phyloP scores from a whole-genome alignment of 2,797 vertebrate genomes.

The Aphelocoma californica region DNA sequence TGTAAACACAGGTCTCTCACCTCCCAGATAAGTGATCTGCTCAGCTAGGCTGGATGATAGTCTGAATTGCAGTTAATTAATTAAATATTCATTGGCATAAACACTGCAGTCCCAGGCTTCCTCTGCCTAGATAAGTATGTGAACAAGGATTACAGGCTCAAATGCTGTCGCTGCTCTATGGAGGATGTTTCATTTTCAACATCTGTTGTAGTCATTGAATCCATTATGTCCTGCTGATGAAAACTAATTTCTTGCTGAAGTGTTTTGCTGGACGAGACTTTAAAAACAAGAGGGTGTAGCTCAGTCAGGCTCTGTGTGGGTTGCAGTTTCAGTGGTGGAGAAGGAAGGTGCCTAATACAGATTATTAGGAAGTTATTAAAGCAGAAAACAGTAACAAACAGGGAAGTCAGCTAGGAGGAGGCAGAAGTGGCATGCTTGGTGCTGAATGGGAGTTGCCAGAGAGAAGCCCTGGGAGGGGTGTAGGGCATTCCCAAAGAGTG shows the following conservation, averaged over 20 bases:
- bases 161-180: neutral
- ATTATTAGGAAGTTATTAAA: neutral
- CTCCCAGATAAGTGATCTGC: slow-evolving; percentile 20
- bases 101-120: neutral
- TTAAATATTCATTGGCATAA: slow-evolving; percentile 19
- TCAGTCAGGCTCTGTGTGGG: neutral
- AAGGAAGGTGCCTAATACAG: neutral
- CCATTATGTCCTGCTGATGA: neutral
- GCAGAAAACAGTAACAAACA: neutral
- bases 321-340: neutral
- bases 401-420: neutral
- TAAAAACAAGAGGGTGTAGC: slow-evolving; percentile 18
- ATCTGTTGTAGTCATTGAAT: neutral
- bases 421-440: neutral
- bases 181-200: neutral
- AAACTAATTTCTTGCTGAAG: slow-evolving; percentile 30
- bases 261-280: slow-evolving; percentile 24
- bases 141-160: neutral
- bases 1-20: neutral
- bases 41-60: neutral
- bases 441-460: neutral
- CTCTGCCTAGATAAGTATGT: neutral
- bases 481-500: neutral
- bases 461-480: neutral
- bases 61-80: neutral